Evolutionary conservation across 1,140 invertebrate species (phyloP).

Genomic region (Drosophila pseudoobscura): DNA sequence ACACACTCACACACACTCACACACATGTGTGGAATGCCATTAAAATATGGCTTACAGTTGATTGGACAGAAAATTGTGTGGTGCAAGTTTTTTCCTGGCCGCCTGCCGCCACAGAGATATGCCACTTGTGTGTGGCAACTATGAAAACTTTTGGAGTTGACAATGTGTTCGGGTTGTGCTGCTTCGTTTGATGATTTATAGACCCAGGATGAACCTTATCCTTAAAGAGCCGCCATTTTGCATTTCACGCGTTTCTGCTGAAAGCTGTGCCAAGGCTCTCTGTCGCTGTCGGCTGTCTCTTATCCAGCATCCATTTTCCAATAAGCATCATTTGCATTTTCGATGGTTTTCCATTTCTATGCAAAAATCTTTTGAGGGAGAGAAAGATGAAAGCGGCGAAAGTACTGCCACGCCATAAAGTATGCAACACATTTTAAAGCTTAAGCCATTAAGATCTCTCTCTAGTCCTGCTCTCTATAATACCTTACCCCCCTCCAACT

Average conservation of each 20-base stretch:
- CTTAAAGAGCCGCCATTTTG: background rate
- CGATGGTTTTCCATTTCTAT: constrained; percentile 19
- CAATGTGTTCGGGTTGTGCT: constrained; percentile 1
- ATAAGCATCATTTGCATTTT: constrained; percentile 48
- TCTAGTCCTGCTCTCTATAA: constrained; percentile 3
- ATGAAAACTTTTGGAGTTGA: background rate
- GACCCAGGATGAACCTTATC: background rate
- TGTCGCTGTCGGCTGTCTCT: too few relatives aligned
- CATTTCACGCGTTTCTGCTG: too few relatives aligned
- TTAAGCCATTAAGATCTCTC: constrained; percentile 51
- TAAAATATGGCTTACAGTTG: constrained; percentile 52
- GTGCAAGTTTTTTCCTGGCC: constrained; percentile 8
- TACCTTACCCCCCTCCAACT: too few relatives aligned
- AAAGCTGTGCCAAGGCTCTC: too few relatives aligned
- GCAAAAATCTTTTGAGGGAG: constrained; percentile 15
- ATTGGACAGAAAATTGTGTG: constrained; percentile 37
- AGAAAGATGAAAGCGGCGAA: constrained; percentile 31
- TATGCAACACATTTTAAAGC: constrained; percentile 63
- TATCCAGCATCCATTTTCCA: constrained; percentile 14
- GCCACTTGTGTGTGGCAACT: constrained; percentile 21
- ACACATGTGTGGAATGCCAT: constrained; percentile 12
- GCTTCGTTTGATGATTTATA: constrained; percentile 25
- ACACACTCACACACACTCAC: background rate
- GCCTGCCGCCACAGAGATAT: constrained; percentile 32
- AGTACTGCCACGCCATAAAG: constrained; percentile 23